Base-by-base conservation (phyloP, 2,113 vertebrate species). In the Corynorhinus townsendii region DNA sequence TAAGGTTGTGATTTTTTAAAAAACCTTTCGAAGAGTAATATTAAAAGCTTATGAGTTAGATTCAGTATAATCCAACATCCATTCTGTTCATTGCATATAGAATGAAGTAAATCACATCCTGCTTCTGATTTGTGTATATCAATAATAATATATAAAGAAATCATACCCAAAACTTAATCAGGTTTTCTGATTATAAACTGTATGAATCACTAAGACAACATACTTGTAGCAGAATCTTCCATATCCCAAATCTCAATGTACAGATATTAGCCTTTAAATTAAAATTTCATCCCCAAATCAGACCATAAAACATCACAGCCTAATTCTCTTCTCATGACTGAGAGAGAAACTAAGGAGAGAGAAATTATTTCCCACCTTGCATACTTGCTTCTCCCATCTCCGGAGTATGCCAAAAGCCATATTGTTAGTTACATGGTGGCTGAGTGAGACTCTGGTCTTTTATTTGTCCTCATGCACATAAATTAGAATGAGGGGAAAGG, bases 81-180 rank as follows among this genome's bases (percentile, higher is more conserved):
- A 47, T 91, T 95, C 28, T 90, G 68, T 75, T 91, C 85, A 38
- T 38, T 96, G 82, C 38, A 64, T 49, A 45, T 82, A 87, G 80
- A 80, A 86, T 28, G 72, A 94, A 95, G 56, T 90, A 95, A 94
- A 94, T 81, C 47, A 38, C 40, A 87, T 35, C 85, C 47, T 35
- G 47, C 71, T 0, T 82, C 56, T 95, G 93, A 93, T 97, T 95
- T 97, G 82, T 96, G 38, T n/a, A 7, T 95, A 96, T 96, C 91
- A 95, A 91, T 96, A 96, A 93, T 88, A 97, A 91, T 93, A 47
- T 81, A 38, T 91, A 96, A 96, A 96, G 89, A 97, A 96, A 96
- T 73, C 90, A 82, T 86, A 96, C 88, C 90, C 95, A 88, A 96
- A 94, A 95, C 96, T 89, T 94, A 95, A 92, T 96, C 90, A 91